Conservation (phyloP, 2,797 vertebrate species). For the Tiaroga cobitis region DNA sequence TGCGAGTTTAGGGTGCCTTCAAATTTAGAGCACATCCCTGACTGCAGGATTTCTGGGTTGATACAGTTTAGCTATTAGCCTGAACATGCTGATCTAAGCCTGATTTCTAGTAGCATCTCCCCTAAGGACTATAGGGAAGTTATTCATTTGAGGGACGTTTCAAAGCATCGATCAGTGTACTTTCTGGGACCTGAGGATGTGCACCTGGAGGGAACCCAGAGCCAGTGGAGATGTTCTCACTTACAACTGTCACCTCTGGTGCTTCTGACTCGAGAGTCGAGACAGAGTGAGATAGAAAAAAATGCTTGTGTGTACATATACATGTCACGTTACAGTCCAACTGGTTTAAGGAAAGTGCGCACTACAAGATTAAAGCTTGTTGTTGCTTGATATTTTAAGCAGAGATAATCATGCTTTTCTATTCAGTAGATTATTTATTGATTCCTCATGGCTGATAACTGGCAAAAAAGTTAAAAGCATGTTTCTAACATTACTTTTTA, state of each 20-base stretch:
- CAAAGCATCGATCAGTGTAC: conserved; percentile 22
- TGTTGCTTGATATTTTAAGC: not conserved
- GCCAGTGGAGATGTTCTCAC: conserved; percentile 40
- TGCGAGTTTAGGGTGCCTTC: conserved; percentile 29
- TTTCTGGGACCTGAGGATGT: conserved; percentile 31
- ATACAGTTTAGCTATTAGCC: conserved; percentile 32
- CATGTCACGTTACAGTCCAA: not conserved
- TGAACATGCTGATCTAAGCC: conserved; percentile 36
- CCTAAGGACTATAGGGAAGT: not conserved
- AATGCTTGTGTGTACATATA: not conserved
- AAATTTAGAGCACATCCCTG: conserved; percentile 33
- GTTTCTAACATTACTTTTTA: not conserved
- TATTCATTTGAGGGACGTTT: conserved; percentile 40
- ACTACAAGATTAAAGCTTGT: not conserved
- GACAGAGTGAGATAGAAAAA: not conserved
- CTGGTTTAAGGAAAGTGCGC: not conserved
- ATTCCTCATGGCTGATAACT: not conserved
- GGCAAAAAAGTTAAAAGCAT: not conserved
- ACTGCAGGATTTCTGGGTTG: conserved; percentile 15
- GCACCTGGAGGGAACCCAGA: conserved; percentile 31
- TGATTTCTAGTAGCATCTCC: conserved; percentile 20
- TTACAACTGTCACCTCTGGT: conserved; percentile 46
- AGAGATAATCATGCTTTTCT: not conserved
- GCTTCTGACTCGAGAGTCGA: conserved; percentile 5
- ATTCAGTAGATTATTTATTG: too few species aligned